These are phyloP conservation scores for Heteromormyrus szaboi DNA, from an alignment of 2,797 vertebrate genomes.

Conservation along the genomic window DNA sequence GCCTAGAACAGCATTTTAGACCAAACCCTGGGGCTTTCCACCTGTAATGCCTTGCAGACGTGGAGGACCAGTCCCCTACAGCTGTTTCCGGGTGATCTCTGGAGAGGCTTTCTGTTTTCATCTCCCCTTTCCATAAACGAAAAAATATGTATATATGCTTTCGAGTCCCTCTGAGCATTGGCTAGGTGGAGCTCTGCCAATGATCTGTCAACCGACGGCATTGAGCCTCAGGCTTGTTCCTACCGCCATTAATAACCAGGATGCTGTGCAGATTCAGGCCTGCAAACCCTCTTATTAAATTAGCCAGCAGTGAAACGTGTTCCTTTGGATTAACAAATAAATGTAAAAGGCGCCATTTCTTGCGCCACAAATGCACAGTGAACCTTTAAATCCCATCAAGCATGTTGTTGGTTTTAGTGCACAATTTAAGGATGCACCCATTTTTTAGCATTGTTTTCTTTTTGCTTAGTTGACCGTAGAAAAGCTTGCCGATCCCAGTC, in stretches of 20 bases:
- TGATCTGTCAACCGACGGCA: constrained; percentile 8
- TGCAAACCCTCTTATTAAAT: neutral
- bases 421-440: neutral
- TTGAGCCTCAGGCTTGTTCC: constrained; percentile 7
- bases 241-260: constrained; percentile 17
- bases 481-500: neutral
- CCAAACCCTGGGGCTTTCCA: neutral
- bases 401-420: neutral
- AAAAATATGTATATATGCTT: neutral
- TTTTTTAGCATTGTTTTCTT: neutral
- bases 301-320: neutral
- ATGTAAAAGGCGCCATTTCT: neutral
- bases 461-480: neutral
- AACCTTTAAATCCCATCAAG: neutral
- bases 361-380: neutral
- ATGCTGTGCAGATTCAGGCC: constrained; percentile 4
- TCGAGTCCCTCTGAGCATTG: neutral
- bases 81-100: neutral
- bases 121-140: neutral
- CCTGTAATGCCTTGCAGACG: neutral
- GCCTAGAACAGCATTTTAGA: neutral
- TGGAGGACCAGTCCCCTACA: neutral
- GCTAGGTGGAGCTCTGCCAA: constrained; percentile 5
- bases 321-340: neutral
- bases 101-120: neutral